Evolutionary conservation across 1,140 invertebrate species (phyloP), one percentile per base, ranked within the genome.

Genomic region (Drosophila grimshawi): DNA sequence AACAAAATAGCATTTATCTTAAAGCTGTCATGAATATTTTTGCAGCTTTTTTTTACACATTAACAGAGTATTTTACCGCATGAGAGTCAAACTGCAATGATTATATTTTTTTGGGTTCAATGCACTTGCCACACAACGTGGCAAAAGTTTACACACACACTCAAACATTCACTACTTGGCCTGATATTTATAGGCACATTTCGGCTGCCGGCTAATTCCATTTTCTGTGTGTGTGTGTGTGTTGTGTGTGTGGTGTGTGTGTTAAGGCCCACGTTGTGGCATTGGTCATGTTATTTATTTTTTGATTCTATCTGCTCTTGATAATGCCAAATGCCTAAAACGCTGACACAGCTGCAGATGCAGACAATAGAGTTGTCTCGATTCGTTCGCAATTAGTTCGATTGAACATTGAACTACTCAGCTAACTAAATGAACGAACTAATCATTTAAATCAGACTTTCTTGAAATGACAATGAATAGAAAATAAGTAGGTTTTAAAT

Each of bases 141-240:
- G 77, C 71, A 76, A 77, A 77, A 70, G 61, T 80, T 60, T 80
- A 67, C 76, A 89, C 65, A 78, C 76, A 69, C 81, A 64, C 69
- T 65, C 51, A 60, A n/a, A 52, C 37, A 67, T 7, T 29, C n/a
- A 56, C 52, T 71, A 39, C 3, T 43, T 60, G 71, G 67, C 49
- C 65, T 75, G 64, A 57, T 86, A 88, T 88, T 89, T 88, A 71
- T 88, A 88, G 83, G 52, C 66, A 56, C 53, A 70, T 64, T 76
- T 70, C 48, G 72, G 57, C 55, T 67, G 39, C 80, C 76, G 85
- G 76, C 76, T 74, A 83, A 71, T 70, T 59, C 32, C 32, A 83
- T 78, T 60, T 60, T 88, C 74, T 83, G 3, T 70, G 30, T 30
- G 63, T 78, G 39, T 48, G 80, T 62, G 66, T 76, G 79, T 76